phyloP scores from a whole-genome alignment of 2,888 invertebrate species.

The Diloba caeruleocephala region DNA sequence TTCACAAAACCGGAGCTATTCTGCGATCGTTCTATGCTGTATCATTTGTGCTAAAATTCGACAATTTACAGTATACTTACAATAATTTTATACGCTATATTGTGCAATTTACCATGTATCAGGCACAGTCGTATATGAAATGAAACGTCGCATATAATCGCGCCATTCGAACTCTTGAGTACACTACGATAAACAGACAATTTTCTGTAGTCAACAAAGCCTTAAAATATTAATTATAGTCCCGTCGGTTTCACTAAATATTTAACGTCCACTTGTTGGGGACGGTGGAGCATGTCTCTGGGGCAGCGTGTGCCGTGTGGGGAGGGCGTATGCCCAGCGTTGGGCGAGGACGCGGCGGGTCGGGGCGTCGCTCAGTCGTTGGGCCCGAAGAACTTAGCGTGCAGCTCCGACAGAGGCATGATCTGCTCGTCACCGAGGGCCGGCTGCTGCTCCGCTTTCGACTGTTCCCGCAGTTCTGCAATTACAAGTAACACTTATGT shows the following conservation, averaged over 20 bases:
- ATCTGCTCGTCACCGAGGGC: slow-evolving; percentile 78
- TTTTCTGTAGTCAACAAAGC: slow-evolving; percentile 47
- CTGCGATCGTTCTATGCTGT: slow-evolving; percentile 14
- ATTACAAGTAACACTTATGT: background rate
- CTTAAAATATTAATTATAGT: slow-evolving; percentile 44
- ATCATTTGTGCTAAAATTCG: slow-evolving; percentile 19
- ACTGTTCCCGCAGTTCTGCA: slow-evolving; percentile 81
- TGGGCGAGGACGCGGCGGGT: slow-evolving; percentile 11
- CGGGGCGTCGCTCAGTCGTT: slow-evolving; percentile 65
- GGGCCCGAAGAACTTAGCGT: slow-evolving; percentile 69
- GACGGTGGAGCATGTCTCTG: slow-evolving; percentile 10
- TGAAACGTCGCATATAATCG: slow-evolving; percentile 19
- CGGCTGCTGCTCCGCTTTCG: slow-evolving; percentile 79
- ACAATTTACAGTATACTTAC: slow-evolving; percentile 31
- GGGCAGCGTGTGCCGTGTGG: slow-evolving; percentile 1
- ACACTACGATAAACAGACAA: slow-evolving; percentile 28
- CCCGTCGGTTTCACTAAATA: slow-evolving; percentile 28
- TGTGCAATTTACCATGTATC: slow-evolving; percentile 36
- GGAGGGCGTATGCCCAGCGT: slow-evolving; percentile 5
- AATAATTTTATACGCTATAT: slow-evolving; percentile 21
- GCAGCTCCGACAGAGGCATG: slow-evolving; percentile 74
- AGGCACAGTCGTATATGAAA: slow-evolving; percentile 36
- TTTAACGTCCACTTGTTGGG: slow-evolving; percentile 28
- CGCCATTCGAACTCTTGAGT: slow-evolving; percentile 14
- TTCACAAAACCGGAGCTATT: slow-evolving; percentile 36